phyloP scores from a whole-genome alignment of 2,797 vertebrate genomes.

The Heliangelus exortis region DNA sequence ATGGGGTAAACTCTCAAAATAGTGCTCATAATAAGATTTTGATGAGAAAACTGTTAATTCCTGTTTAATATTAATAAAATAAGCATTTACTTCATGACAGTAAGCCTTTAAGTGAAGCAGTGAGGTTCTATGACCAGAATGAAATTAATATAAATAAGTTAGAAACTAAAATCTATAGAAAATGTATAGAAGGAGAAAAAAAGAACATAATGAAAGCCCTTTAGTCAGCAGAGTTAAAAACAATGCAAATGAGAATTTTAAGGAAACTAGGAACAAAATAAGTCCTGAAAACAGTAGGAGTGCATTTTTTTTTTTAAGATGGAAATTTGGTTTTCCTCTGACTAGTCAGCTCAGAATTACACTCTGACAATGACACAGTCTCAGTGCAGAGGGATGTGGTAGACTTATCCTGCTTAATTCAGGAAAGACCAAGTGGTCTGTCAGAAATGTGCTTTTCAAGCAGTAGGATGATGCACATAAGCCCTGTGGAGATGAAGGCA shows the following conservation, averaged over 20 bases:
- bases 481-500: background rate
- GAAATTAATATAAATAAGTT: constrained; percentile 8
- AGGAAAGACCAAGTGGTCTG: background rate
- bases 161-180: background rate
- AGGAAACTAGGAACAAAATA: background rate
- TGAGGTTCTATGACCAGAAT: constrained; percentile 10
- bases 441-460: background rate
- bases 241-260: constrained; percentile 24
- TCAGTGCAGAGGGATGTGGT: background rate
- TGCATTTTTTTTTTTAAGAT: background rate
- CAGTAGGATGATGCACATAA: background rate
- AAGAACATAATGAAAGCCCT: background rate
- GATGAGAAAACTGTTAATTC: constrained; percentile 38
- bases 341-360: background rate
- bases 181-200: background rate
- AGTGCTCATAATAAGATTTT: constrained; percentile 30
- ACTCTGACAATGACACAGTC: accelerated
- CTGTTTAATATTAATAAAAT: constrained; percentile 66
- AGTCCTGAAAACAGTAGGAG: background rate
- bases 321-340: background rate
- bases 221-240: background rate
- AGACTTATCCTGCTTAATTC: background rate
- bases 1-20: constrained; percentile 10
- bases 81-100: constrained; percentile 32
- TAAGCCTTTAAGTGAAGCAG: constrained; percentile 28